A percentile compares a stretch with the other conserved stretches of the same genome.
Evolutionary conservation across 2,888 invertebrate genomes (phyloP).

Genomic region (Oegoconia quadripuncta): DNA sequence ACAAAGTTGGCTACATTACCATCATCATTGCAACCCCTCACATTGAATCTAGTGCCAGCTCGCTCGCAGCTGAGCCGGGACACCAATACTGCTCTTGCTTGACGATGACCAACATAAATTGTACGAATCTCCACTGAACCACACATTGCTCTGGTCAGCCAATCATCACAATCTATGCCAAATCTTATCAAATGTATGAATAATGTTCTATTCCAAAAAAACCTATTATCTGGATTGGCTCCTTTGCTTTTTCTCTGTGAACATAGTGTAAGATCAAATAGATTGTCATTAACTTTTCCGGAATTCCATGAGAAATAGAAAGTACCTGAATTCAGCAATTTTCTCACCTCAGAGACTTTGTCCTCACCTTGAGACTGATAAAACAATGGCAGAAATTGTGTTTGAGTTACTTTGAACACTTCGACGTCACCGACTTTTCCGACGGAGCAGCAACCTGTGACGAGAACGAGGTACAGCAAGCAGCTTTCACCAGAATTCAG

Average conservation of each 20-base stretch:
- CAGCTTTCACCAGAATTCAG: constrained; percentile 91
- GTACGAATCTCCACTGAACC: constrained; percentile 98
- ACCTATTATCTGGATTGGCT: constrained; percentile 92
- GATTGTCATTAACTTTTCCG: constrained; percentile 62
- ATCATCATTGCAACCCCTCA: constrained; percentile 99
- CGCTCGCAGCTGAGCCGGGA: constrained; percentile 98
- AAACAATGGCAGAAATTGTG: constrained; percentile 92
- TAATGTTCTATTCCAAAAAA: constrained; percentile 99
- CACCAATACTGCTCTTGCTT: constrained; percentile 96
- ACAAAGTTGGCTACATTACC: constrained; percentile 99
- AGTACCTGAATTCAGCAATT: constrained; percentile 97
- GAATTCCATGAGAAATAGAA: constrained; percentile 96
- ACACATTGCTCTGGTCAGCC: constrained; percentile 97
- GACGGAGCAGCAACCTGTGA: constrained; percentile 97
- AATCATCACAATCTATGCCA: constrained; percentile 92
- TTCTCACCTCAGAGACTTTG: constrained; percentile 83
- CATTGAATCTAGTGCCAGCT: constrained; percentile 98
- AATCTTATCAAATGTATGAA: constrained; percentile 95
- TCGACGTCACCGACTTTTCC: constrained; percentile 97
- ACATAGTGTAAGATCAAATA: constrained; percentile 95
- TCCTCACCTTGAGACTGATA: constrained; percentile 82
- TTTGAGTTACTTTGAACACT: constrained; percentile 96
- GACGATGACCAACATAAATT: constrained; percentile 97
- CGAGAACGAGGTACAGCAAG: constrained; percentile 92
- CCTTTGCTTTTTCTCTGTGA: constrained; percentile 93